Percentiles rank a stretch among this genome's conserved stretches.
phyloP scores from a whole-genome alignment of 2,888 invertebrate species.

The Blastobasis adustella region DNA sequence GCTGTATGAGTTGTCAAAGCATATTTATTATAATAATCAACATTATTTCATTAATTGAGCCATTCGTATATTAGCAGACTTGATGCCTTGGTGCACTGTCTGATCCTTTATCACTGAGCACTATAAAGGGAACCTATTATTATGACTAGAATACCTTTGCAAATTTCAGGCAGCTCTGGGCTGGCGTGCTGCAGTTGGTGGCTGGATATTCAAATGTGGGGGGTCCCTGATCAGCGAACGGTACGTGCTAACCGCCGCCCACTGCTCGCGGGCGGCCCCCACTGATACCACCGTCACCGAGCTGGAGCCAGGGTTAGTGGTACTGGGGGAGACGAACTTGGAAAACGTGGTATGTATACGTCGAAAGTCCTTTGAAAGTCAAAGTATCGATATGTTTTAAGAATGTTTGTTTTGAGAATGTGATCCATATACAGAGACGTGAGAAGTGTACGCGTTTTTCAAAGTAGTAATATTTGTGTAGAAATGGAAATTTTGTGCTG shows the following conservation, averaged over 20 bases:
- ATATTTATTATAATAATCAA: too few species aligned
- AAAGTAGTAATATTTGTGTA: too few species aligned
- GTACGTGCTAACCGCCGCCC: constrained; percentile 79
- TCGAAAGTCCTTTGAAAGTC: background rate
- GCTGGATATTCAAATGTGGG: constrained; percentile 66
- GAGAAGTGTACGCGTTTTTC: too few species aligned
- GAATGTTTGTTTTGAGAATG: too few species aligned
- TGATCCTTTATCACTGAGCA: background rate
- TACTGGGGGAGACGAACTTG: constrained; percentile 20
- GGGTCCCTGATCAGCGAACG: constrained; percentile 76
- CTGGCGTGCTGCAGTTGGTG: constrained; percentile 23
- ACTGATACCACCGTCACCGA: constrained; percentile 20
- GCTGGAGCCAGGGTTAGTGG: constrained; percentile 27
- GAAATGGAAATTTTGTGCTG: too few species aligned
- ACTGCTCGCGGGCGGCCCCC: constrained; percentile 52
- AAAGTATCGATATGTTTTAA: too few species aligned
- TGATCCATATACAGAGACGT: too few species aligned
- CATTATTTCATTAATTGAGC: background rate
- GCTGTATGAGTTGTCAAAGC: too few species aligned
- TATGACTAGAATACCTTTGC: background rate
- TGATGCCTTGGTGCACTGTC: background rate
- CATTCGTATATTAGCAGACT: background rate
- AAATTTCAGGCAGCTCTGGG: constrained; percentile 31
- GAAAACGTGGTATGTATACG: constrained; percentile 15
- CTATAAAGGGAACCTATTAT: background rate